Evolutionary conservation across 1,140 invertebrate species (phyloP).

Genomic region (Drosophila azteca): DNA sequence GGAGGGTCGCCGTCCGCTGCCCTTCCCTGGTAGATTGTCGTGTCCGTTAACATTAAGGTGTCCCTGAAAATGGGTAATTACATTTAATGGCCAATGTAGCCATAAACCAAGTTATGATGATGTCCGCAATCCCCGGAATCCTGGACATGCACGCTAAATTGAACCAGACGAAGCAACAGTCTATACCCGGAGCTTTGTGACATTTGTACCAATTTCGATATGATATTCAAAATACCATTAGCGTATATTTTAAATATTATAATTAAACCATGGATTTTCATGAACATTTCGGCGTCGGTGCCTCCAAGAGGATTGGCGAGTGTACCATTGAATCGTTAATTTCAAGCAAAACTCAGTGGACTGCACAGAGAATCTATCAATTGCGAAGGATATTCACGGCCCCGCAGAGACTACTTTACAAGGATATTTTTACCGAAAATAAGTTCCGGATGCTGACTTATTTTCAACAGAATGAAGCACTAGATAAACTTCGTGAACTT

Average conservation of each 20-base stretch:
- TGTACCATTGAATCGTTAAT: neutral
- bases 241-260: too few relatives aligned
- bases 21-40: slow-evolving; percentile 30
- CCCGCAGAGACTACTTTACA: neutral
- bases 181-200: too few relatives aligned
- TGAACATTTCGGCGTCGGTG: too few relatives aligned
- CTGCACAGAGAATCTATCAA: slow-evolving; percentile 49
- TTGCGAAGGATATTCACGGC: slow-evolving; percentile 34
- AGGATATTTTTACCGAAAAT: slow-evolving; percentile 49
- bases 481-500: slow-evolving; percentile 56
- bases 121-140: slow-evolving; percentile 8
- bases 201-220: too few relatives aligned
- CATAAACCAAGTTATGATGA: slow-evolving; percentile 37
- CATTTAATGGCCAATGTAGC: slow-evolving; percentile 40
- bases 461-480: slow-evolving; percentile 17
- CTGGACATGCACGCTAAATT: slow-evolving; percentile 14
- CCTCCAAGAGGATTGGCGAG: neutral
- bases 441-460: slow-evolving; percentile 41
- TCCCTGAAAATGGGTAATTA: slow-evolving; percentile 54
- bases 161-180: neutral
- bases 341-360: slow-evolving; percentile 74
- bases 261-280: too few relatives aligned
- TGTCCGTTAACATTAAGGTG: slow-evolving; percentile 42
- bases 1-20: slow-evolving; percentile 16
- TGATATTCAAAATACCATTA: too few relatives aligned